A percentile compares a stretch with the other conserved stretches of the same genome.
Evolutionary conservation across 2,113 vertebrate species (phyloP).

Genomic region (Psittacula cyanocephala): DNA sequence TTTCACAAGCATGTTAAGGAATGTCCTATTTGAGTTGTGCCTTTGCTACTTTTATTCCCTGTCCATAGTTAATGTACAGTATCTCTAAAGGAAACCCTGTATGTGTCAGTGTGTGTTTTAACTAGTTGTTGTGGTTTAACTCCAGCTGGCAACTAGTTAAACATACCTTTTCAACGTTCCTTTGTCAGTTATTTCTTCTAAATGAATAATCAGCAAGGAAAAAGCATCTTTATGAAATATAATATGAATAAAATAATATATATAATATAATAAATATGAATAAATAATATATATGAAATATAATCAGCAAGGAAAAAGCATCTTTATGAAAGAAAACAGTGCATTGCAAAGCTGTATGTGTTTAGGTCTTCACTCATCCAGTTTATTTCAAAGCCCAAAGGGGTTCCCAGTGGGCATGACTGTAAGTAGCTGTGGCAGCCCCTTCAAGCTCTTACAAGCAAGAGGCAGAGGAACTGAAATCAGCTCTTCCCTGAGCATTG

Average conservation of each 20-base stretch:
- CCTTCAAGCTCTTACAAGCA: not conserved
- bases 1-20: not conserved
- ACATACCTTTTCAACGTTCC: accelerated
- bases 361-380: not conserved
- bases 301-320: not conserved
- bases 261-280: too few relatives aligned
- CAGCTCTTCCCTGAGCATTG: not conserved
- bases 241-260: too few relatives aligned
- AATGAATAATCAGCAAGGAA: not conserved
- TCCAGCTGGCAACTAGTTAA: not conserved
- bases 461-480: not conserved
- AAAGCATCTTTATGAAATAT: not conserved
- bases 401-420: not conserved
- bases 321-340: not conserved
- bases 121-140: not conserved
- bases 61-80: accelerated
- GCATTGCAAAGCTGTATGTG: not conserved
- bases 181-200: not conserved
- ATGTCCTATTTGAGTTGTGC: not conserved
- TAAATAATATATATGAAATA: too few relatives aligned
- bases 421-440: not conserved
- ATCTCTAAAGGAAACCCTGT: not conserved
- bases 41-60: not conserved
- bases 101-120: not conserved
- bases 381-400: not conserved